Evolutionary conservation across 2,888 invertebrate species (phyloP).

Genomic region (Lasioglossum malachurum): DNA sequence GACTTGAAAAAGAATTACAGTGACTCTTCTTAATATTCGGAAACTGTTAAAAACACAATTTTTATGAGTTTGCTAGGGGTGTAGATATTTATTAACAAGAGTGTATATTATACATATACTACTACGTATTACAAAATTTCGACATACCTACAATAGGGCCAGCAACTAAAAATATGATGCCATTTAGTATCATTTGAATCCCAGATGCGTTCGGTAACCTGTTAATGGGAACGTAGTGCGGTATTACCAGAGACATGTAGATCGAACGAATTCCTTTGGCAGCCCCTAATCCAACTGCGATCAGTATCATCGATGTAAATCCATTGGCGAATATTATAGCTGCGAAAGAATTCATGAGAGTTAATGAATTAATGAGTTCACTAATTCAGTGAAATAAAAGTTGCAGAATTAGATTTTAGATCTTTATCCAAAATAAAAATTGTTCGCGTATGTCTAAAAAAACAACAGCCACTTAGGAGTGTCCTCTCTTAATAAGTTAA

Average conservation of each 20-base stretch:
- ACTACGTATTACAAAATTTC: not conserved
- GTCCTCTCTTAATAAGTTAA: too few species aligned
- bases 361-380: too few species aligned
- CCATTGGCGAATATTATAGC: constrained; percentile 82
- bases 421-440: too few species aligned
- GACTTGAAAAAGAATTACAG: not conserved
- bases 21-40: too few species aligned
- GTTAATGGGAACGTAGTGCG: constrained; percentile 89
- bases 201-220: constrained; percentile 89
- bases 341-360: constrained; percentile 64
- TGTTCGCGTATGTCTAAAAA: too few species aligned
- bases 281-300: constrained; percentile 88
- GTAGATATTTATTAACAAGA: not conserved
- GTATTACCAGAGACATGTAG: constrained; percentile 89
- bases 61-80: not conserved
- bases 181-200: constrained; percentile 90
- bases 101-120: not conserved
- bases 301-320: constrained; percentile 83
- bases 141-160: constrained; percentile 88
- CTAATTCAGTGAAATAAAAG: too few species aligned
- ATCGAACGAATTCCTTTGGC: constrained; percentile 90
- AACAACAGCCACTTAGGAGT: too few species aligned
- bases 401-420: too few species aligned
- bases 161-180: constrained; percentile 87
- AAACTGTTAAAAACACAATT: not conserved